phyloP scores from a whole-genome alignment of 30 jellyfish, hydroid and myxozoan genomes.

The Haliclystus octoradiatus region DNA sequence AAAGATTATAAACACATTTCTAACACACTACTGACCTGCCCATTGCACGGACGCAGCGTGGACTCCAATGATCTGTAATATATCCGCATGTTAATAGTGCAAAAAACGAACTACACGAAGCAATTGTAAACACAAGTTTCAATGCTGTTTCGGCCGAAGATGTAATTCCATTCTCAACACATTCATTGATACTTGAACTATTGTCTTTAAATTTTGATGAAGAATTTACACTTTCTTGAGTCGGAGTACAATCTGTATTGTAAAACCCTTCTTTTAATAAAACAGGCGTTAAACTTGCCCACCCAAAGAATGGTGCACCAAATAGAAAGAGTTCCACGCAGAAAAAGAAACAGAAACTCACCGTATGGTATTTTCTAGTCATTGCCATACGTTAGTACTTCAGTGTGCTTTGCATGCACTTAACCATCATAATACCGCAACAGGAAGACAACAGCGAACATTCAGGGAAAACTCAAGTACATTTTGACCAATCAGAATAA shows the following conservation, averaged over 20 bases:
- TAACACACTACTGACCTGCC: constrained; percentile 2
- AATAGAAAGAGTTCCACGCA: not conserved
- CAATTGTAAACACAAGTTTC: not conserved
- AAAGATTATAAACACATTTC: too few relatives aligned
- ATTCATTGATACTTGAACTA: not conserved
- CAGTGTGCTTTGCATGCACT: too few relatives aligned
- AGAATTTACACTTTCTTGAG: not conserved
- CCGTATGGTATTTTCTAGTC: not conserved
- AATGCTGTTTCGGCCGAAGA: not conserved
- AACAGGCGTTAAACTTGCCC: not conserved
- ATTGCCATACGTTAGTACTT: too few relatives aligned
- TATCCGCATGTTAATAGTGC: not conserved
- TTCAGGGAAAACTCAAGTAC: too few relatives aligned
- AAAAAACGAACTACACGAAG: not conserved
- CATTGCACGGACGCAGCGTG: not conserved
- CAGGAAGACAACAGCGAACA: too few relatives aligned
- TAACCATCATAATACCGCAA: too few relatives aligned
- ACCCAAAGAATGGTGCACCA: not conserved
- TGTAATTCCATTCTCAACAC: not conserved
- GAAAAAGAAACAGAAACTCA: not conserved
- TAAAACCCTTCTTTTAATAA: not conserved
- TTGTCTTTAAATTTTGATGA: not conserved
- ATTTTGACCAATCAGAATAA: too few relatives aligned
- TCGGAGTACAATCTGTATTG: not conserved
- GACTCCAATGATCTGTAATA: not conserved